Evolutionary conservation across 2,797 vertebrate genomes (phyloP).

Genomic region (Podarcis lilfordi): DNA sequence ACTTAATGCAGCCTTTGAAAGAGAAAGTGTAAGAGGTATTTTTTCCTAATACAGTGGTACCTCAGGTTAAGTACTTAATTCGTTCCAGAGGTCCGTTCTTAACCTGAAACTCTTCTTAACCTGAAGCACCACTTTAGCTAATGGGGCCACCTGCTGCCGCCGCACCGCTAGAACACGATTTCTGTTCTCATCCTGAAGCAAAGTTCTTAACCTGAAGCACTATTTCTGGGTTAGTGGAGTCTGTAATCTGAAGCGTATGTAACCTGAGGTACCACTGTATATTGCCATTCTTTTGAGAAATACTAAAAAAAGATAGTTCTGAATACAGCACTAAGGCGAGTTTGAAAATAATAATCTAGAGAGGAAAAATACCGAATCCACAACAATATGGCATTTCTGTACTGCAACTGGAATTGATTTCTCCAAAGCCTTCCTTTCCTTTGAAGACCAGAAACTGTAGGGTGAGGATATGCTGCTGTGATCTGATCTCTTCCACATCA

Average conservation of each 20-base stretch:
- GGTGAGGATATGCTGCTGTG: conserved; percentile 31
- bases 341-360: conserved; percentile 43
- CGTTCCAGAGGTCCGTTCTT: too few species aligned
- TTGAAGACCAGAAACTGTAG: conserved; percentile 66
- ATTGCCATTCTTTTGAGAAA: conserved; percentile 56
- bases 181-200: too few species aligned
- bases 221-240: too few species aligned
- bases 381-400: conserved; percentile 16
- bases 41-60: neutral
- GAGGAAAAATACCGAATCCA: conserved; percentile 62
- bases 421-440: conserved; percentile 54
- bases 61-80: too few species aligned
- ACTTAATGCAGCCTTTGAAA: conserved; percentile 62
- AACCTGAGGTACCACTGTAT: too few species aligned
- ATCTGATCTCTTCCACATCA: conserved; percentile 32
- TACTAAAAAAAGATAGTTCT: conserved; percentile 45
- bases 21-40: conserved; percentile 52
- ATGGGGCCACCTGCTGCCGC: too few species aligned
- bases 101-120: too few species aligned
- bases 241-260: too few species aligned
- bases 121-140: too few species aligned
- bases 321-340: conserved; percentile 39
- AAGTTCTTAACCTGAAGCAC: too few species aligned
- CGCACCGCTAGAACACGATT: too few species aligned
- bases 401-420: conserved; percentile 16